Evolutionary conservation across 2,888 invertebrate species (phyloP).

Genomic region (Caenorhabditis sulstoni): DNA sequence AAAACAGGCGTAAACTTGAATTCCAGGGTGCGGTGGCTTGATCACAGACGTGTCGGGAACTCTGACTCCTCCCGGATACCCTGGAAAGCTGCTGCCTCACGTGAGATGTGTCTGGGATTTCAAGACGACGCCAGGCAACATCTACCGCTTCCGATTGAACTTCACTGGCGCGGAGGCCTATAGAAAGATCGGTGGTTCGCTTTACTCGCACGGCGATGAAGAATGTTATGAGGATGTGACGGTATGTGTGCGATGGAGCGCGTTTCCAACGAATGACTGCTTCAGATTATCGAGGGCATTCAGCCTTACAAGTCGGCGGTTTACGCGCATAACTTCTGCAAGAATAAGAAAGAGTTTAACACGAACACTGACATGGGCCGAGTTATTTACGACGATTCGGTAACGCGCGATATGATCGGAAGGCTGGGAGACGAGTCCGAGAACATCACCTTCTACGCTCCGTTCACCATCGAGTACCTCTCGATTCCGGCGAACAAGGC

Average conservation of each 20-base stretch:
- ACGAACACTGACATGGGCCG: constrained; percentile 62
- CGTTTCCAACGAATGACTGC: neutral
- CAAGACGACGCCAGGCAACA: constrained; percentile 69
- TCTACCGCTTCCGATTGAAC: constrained; percentile 72
- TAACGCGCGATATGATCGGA: constrained; percentile 32
- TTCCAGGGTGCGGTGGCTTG: constrained; percentile 74
- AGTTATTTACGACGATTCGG: constrained; percentile 49
- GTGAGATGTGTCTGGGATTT: constrained; percentile 74
- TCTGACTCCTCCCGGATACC: constrained; percentile 73
- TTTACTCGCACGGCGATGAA: neutral
- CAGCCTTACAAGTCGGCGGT: constrained; percentile 2
- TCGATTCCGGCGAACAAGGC: constrained; percentile 11
- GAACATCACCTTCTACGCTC: constrained; percentile 48
- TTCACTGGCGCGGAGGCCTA: constrained; percentile 55
- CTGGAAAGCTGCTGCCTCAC: constrained; percentile 64
- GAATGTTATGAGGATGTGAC: constrained; percentile 59
- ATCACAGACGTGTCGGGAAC: constrained; percentile 70
- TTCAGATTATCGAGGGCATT: constrained; percentile 57
- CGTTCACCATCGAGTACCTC: constrained; percentile 58
- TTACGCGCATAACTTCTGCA: constrained; percentile 64
- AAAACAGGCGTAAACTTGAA: constrained; percentile 25
- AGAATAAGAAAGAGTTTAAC: constrained; percentile 62
- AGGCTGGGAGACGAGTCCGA: neutral
- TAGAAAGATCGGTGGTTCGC: neutral
- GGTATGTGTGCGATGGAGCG: constrained; percentile 13